Conservation (phyloP, 2,888 invertebrate species). For the Julus scandinavius region DNA sequence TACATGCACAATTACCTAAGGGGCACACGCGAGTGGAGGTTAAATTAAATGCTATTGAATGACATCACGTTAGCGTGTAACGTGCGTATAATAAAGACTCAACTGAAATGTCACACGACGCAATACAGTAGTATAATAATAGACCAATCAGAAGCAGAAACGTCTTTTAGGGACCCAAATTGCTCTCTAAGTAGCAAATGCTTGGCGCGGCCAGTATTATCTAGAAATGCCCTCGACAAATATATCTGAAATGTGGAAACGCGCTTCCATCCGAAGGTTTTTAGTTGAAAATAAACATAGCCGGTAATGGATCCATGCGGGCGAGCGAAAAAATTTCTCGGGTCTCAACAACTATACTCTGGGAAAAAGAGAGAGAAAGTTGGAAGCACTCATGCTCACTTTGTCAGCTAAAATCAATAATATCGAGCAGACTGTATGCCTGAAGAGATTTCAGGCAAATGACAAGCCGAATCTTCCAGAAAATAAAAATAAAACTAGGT, state of each 20-base stretch:
- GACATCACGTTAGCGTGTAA: neutral
- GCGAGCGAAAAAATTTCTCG: neutral
- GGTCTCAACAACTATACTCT: neutral
- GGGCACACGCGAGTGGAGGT: neutral
- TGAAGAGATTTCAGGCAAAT: conserved; percentile 46
- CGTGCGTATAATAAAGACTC: neutral
- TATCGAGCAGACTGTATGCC: conserved; percentile 46
- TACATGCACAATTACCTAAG: neutral
- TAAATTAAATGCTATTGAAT: neutral
- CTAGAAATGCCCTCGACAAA: conserved; percentile 3
- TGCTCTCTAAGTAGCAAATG: neutral
- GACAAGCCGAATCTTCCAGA: conserved; percentile 43
- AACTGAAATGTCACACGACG: neutral
- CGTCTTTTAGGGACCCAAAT: conserved; percentile 9
- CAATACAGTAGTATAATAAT: neutral
- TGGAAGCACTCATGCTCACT: conserved; percentile 45
- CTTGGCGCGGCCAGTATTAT: neutral
- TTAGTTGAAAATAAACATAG: conserved; percentile 43
- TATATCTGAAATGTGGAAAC: conserved; percentile 23
- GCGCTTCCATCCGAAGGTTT: conserved; percentile 13
- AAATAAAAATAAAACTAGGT: conserved; percentile 40
- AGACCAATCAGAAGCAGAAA: neutral
- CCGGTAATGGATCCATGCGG: conserved; percentile 43
- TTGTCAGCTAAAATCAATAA: conserved; percentile 46
- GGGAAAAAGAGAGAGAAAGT: neutral